These are phyloP conservation scores for Myotis davidii DNA, from an alignment of 2,113 vertebrate genomes.

Conservation along the genomic window DNA sequence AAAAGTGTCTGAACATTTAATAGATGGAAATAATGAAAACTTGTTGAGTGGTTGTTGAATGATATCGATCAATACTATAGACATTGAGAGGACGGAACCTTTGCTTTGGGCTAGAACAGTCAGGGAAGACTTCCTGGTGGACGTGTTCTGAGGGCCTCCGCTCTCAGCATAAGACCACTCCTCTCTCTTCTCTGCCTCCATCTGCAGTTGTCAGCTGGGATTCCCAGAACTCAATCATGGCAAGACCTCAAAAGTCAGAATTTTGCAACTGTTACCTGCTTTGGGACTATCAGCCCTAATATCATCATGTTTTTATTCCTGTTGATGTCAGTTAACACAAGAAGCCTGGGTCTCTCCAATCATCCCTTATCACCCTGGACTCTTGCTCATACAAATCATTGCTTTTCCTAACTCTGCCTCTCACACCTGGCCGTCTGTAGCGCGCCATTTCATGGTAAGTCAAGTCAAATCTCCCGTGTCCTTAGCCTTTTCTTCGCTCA, in stretches of 20 bases:
- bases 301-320: background rate
- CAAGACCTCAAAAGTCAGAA: background rate
- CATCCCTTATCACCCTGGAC: background rate
- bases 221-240: background rate
- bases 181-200: background rate
- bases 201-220: background rate
- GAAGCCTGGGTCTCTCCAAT: background rate
- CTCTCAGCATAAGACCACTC: background rate
- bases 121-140: background rate
- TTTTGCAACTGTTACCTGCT: background rate
- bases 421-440: background rate
- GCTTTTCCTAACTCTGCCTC: background rate
- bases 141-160: background rate
- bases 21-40: background rate
- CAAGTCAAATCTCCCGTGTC: background rate
- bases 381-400: background rate
- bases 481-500: background rate
- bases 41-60: background rate
- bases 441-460: background rate
- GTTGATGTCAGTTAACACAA: background rate
- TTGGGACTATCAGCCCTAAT: background rate
- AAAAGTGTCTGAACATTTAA: constrained; percentile 6
- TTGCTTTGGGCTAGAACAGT: background rate
- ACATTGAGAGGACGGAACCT: background rate
- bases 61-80: background rate